A percentile compares a stretch with the other conserved stretches of the same genome.
Conservation (phyloP, 2,797 vertebrate genomes). For the Sciaenops ocellatus region DNA sequence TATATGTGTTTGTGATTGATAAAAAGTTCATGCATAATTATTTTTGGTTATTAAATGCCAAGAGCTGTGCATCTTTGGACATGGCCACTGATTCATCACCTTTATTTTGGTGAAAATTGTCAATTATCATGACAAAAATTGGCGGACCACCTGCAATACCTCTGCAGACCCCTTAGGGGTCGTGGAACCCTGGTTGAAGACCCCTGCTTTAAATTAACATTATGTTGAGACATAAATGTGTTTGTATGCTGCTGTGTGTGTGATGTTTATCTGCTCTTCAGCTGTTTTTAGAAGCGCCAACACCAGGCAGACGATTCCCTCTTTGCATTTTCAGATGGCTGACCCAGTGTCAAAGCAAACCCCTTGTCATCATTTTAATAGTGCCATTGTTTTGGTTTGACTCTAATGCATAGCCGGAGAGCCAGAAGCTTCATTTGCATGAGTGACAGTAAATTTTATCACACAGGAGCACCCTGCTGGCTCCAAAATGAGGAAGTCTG, state of each 20-base stretch:
- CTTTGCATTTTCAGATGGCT: constrained; percentile 4
- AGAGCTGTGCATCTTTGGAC: too few relatives aligned
- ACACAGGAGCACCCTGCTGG: constrained; percentile 15
- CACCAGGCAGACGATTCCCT: neutral
- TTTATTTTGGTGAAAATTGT: too few relatives aligned
- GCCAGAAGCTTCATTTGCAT: constrained; percentile 56
- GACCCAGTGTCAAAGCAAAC: neutral
- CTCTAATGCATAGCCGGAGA: constrained; percentile 31
- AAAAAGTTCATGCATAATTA: too few relatives aligned
- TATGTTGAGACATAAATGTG: neutral
- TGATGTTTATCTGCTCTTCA: neutral
- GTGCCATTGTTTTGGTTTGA: constrained; percentile 40
- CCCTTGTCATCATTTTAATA: constrained; percentile 37
- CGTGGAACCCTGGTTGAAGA: too few relatives aligned
- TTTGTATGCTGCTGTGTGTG: neutral
- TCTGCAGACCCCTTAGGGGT: too few relatives aligned
- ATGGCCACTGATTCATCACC: too few relatives aligned
- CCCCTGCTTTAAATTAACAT: neutral
- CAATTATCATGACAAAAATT: too few relatives aligned
- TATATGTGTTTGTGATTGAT: too few relatives aligned
- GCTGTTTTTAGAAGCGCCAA: neutral
- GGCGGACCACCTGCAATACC: too few relatives aligned
- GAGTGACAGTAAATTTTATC: constrained; percentile 60
- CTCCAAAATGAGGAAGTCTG: constrained; percentile 28
- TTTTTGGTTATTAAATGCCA: too few relatives aligned